Percentiles rank a stretch among this genome's conserved stretches.
phyloP scores from a whole-genome alignment of 2,113 vertebrate genomes.

The Erpornis zantholeuca region DNA sequence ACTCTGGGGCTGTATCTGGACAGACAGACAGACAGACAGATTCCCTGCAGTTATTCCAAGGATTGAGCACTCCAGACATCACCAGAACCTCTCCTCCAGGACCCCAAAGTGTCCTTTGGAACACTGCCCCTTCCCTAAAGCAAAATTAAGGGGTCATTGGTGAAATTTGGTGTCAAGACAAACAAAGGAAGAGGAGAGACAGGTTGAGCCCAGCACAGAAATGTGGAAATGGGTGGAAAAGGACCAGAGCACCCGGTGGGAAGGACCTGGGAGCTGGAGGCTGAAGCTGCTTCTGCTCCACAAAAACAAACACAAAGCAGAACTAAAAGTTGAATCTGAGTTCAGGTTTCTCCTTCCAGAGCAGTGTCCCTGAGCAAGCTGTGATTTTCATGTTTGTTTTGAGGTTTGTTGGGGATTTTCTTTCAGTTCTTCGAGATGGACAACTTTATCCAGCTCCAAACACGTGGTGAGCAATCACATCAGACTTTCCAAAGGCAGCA shows the following conservation, averaged over 20 bases:
- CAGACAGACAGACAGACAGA: neutral
- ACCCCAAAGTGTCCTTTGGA: neutral
- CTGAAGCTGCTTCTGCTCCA: neutral
- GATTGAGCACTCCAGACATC: neutral
- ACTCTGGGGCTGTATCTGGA: neutral
- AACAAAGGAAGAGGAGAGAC: neutral
- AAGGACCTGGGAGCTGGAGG: neutral
- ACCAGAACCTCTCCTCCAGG: neutral
- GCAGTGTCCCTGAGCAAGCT: neutral
- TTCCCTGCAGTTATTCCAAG: neutral
- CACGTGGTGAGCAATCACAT: no score
- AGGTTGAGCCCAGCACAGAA: neutral
- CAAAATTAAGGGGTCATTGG: neutral
- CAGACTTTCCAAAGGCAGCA: neutral
- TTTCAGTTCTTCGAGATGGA: accelerated
- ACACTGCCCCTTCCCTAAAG: neutral
- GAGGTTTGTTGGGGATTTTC: neutral
- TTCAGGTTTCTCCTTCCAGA: neutral
- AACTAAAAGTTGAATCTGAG: neutral
- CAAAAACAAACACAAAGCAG: neutral
- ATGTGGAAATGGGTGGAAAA: neutral
- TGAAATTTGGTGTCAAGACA: neutral
- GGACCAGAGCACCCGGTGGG: accelerated
- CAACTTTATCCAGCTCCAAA: neutral
- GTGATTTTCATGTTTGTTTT: neutral